A percentile compares a stretch with the other conserved stretches of the same genome.
Conservation (phyloP, 2,888 invertebrate genomes). For the Mystacides longicornis region DNA sequence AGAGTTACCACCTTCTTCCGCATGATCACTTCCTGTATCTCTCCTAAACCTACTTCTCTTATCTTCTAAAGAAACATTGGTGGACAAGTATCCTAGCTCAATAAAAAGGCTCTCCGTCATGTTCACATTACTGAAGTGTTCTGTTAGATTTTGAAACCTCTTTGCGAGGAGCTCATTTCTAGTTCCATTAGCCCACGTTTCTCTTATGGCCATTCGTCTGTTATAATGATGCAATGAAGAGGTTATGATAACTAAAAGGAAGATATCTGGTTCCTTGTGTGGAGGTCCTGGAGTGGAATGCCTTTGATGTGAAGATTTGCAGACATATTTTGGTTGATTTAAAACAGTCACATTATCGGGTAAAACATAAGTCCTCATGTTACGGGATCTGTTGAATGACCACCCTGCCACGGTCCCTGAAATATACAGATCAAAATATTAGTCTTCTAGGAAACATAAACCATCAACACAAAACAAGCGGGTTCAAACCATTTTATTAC, state of each 20-base stretch:
- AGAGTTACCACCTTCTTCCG: too few species aligned
- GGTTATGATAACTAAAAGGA: constrained; percentile 67
- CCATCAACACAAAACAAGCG: too few species aligned
- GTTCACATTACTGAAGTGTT: constrained; percentile 13
- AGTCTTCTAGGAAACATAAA: too few species aligned
- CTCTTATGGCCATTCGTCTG: constrained; percentile 57
- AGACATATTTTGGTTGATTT: constrained; percentile 53
- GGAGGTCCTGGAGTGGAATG: constrained; percentile 25
- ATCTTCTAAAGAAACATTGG: constrained; percentile 8
- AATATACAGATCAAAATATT: too few species aligned
- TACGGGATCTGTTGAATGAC: constrained; percentile 66
- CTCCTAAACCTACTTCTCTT: constrained; percentile 12
- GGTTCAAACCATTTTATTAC: too few species aligned
- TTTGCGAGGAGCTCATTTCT: constrained; percentile 33
- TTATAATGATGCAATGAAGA: constrained; percentile 64
- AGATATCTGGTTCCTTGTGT: constrained; percentile 35
- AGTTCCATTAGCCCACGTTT: constrained; percentile 59
- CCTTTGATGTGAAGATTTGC: constrained; percentile 32
- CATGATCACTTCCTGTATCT: too few species aligned
- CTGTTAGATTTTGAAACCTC: constrained; percentile 15
- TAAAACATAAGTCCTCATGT: constrained; percentile 62
- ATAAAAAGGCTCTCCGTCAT: constrained; percentile 18
- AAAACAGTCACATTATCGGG: constrained; percentile 62
- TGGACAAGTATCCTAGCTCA: constrained; percentile 15
- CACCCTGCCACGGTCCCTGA: constrained; percentile 56